Conservation (phyloP, 2,888 invertebrate genomes). For the Dermolepida albohirtum region DNA sequence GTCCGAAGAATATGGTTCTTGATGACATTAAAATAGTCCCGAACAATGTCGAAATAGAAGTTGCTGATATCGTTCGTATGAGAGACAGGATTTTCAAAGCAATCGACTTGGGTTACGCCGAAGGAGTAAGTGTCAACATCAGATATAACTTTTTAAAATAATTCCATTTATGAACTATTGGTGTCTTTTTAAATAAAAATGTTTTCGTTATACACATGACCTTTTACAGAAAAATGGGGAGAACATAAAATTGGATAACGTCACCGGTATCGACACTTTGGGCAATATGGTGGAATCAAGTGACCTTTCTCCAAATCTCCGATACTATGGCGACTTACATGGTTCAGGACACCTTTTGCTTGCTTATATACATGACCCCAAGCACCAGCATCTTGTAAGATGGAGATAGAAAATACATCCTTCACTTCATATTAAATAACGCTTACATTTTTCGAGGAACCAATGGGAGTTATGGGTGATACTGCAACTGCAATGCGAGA, state of each 20-base stretch:
- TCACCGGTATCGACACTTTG: conserved; percentile 79
- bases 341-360: conserved; percentile 83
- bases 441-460: conserved; percentile 71
- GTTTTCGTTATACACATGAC: too few relatives aligned
- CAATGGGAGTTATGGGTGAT: conserved; percentile 85
- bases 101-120: conserved; percentile 72
- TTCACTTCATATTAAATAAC: not conserved
- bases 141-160: too few relatives aligned
- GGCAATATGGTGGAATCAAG: conserved; percentile 83
- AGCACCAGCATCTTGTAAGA: conserved; percentile 75
- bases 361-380: conserved; percentile 82
- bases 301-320: conserved; percentile 73
- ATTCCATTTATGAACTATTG: too few relatives aligned
- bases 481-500: conserved; percentile 88
- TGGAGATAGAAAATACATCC: conserved; percentile 41
- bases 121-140: conserved; percentile 69
- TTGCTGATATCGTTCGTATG: conserved; percentile 78
- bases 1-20: conserved; percentile 68
- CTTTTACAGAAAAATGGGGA: conserved; percentile 70
- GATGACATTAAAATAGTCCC: conserved; percentile 74
- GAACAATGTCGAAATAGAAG: conserved; percentile 74
- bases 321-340: conserved; percentile 81
- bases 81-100: conserved; percentile 77
- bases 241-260: conserved; percentile 71
- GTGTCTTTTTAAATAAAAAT: too few relatives aligned